phyloP scores from a whole-genome alignment of 2,113 vertebrate genomes.

The Calidris pygmaea region DNA sequence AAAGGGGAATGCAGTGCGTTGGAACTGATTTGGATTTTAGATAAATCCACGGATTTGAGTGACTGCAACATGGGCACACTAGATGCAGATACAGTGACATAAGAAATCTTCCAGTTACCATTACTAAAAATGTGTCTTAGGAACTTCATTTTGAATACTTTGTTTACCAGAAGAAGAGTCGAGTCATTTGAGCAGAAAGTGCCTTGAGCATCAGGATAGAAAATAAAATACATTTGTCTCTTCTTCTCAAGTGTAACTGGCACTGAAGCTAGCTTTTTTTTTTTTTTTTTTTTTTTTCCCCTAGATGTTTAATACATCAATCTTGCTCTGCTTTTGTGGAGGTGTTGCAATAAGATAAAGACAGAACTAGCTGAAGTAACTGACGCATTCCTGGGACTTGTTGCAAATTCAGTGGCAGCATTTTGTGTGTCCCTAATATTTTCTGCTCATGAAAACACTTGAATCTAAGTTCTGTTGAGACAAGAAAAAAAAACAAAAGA shows the following conservation, averaged over 20 bases:
- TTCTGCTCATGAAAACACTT: neutral
- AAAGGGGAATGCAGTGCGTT: conserved; percentile 17
- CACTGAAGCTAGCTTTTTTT: neutral
- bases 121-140: neutral
- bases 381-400: neutral
- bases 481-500: neutral
- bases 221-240: conserved; percentile 27
- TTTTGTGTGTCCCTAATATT: neutral
- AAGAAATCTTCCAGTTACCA: neutral
- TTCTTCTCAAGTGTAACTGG: neutral
- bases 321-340: conserved; percentile 8
- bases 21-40: conserved; percentile 48
- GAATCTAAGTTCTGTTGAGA: neutral
- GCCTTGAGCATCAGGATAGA: neutral
- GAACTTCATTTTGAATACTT: conserved; percentile 21
- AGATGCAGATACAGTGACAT: neutral
- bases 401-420: neutral
- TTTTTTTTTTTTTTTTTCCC: neutral
- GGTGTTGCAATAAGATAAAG: conserved; percentile 1
- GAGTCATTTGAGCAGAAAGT: neutral
- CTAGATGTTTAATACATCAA: neutral
- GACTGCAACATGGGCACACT: neutral
- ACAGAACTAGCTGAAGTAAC: neutral
- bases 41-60: conserved; percentile 27
- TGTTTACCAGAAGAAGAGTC: neutral